phyloP scores from a whole-genome alignment of 1,140 invertebrate genomes.

The Meloidogyne floridensis region DNA sequence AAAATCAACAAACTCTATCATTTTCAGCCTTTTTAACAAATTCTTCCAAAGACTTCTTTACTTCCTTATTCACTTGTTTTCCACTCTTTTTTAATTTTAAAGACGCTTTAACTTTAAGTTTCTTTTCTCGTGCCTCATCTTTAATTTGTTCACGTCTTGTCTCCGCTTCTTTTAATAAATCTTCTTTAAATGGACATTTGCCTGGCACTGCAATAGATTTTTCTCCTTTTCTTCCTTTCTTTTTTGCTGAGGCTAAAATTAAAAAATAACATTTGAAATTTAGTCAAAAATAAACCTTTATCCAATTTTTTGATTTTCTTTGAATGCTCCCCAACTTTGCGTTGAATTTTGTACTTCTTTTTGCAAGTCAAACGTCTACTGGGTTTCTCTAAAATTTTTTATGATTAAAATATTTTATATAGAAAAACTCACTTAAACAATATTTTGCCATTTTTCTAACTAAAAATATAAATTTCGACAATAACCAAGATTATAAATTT shows the following conservation, averaged over 20 bases:
- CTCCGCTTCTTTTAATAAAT: conserved; percentile 66
- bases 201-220: conserved; percentile 67
- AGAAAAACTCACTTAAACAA: conserved; percentile 51
- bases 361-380: conserved; percentile 65
- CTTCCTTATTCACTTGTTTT: not conserved
- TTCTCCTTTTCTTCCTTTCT: conserved; percentile 26
- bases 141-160: conserved; percentile 53
- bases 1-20: not conserved
- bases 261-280: not conserved
- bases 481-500: no score
- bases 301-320: conserved; percentile 64
- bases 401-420: not conserved
- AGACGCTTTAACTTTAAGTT: not conserved
- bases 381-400: conserved; percentile 62
- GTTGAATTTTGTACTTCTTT: conserved; percentile 65
- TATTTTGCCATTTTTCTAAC: conserved; percentile 47
- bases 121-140: not conserved
- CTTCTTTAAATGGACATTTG: conserved; percentile 68
- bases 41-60: not conserved
- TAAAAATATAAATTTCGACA: no score
- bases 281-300: conserved; percentile 40
- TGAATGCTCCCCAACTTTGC: conserved; percentile 67
- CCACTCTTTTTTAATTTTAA: not conserved
- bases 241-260: conserved; percentile 3
- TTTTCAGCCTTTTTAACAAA: not conserved